Percentiles rank a stretch among this genome's conserved stretches.
These are phyloP conservation scores for Drosophila siamana DNA, from an alignment of 2,888 invertebrate species.

Conservation along the genomic window DNA sequence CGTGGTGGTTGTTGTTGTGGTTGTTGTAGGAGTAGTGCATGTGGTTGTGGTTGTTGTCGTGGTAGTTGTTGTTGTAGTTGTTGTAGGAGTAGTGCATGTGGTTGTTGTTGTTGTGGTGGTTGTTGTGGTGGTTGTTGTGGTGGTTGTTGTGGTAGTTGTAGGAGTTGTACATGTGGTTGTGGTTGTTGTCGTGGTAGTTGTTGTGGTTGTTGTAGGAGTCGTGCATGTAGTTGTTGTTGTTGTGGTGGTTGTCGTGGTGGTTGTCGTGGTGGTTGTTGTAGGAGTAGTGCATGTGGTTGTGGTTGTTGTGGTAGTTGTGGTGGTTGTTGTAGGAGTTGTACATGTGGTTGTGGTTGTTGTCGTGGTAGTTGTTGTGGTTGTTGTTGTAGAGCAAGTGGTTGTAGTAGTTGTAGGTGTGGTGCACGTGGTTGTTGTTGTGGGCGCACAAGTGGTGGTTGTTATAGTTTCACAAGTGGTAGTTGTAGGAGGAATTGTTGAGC, in stretches of 20 bases:
- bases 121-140: not conserved
- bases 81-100: not conserved
- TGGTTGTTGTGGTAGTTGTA: not conserved
- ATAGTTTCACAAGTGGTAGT: not conserved
- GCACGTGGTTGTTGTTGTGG: not conserved
- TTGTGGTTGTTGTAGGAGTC: not conserved
- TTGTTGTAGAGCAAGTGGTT: not conserved
- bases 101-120: not conserved
- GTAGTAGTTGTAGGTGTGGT: not conserved
- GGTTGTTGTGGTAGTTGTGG: constrained; percentile 3
- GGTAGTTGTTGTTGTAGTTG: constrained; percentile 1
- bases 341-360: constrained; percentile 13
- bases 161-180: constrained; percentile 3
- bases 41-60: constrained; percentile 6
- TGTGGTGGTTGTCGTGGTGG: not conserved
- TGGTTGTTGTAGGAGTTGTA: not conserved
- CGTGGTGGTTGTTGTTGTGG: not conserved
- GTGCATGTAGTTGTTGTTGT: constrained; percentile 7
- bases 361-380: not conserved
- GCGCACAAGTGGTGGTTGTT: not conserved
- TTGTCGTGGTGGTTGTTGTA: not conserved
- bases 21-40: constrained; percentile 2
- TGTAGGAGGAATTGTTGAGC: not conserved
- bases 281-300: not conserved
- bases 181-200: constrained; percentile 4